Percentiles rank a stretch among this genome's conserved stretches.
Evolutionary conservation across 1,140 invertebrate genomes (phyloP).

Genomic region (Drosophila bipectinata): DNA sequence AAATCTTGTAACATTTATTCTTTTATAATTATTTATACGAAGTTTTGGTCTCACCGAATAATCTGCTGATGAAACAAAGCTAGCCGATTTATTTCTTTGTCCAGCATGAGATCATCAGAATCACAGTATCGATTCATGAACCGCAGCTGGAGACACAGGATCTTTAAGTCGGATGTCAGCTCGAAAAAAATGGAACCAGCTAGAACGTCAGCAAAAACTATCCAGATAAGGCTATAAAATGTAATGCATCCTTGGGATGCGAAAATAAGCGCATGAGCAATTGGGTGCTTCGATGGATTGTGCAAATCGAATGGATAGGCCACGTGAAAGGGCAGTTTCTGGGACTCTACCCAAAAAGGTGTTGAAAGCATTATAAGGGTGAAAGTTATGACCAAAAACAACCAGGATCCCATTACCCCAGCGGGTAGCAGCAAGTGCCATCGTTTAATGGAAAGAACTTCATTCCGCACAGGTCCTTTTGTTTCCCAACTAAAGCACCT

Average conservation of each 20-base stretch:
- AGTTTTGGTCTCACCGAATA: slow-evolving; percentile 21
- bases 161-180: slow-evolving; percentile 22
- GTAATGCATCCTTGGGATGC: slow-evolving; percentile 10
- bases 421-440: slow-evolving; percentile 10
- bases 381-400: slow-evolving; percentile 30
- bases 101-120: slow-evolving; percentile 1
- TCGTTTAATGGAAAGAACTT: slow-evolving; percentile 22
- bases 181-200: slow-evolving; percentile 34
- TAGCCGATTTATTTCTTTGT: slow-evolving; percentile 14
- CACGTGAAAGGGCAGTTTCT: slow-evolving; percentile 44
- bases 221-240: slow-evolving; percentile 16
- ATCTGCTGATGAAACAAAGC: slow-evolving; percentile 43
- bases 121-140: not conserved
- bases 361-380: slow-evolving; percentile 9
- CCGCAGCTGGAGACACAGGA: slow-evolving; percentile 41
- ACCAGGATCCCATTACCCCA: not conserved
- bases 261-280: slow-evolving; percentile 20
- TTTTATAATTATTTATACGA: not conserved
- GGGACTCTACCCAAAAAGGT: slow-evolving; percentile 37
- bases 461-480: not conserved
- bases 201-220: slow-evolving; percentile 22
- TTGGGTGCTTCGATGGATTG: slow-evolving; percentile 31
- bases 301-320: slow-evolving; percentile 42
- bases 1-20: not conserved
- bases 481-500: not conserved